Conservation (phyloP, 2,113 vertebrate genomes). For the Psephotus haematonotus region DNA sequence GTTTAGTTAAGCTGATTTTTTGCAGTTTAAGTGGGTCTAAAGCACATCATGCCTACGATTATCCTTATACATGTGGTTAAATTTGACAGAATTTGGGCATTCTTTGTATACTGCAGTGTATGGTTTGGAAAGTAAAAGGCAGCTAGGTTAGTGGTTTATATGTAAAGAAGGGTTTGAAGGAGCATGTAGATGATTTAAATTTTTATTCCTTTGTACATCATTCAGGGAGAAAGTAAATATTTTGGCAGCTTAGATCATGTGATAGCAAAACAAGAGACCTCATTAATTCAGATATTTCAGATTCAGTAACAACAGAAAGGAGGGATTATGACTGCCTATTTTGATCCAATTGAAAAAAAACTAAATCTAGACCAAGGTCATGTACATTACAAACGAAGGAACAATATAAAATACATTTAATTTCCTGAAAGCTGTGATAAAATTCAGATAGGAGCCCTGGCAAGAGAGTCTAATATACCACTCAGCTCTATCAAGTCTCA, state of each 20-base stretch:
- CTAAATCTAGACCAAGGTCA: background rate
- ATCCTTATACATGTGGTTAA: constrained; percentile 38
- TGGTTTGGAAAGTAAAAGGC: background rate
- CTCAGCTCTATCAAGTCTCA: background rate
- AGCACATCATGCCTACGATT: constrained; percentile 42
- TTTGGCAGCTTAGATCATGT: constrained; percentile 2
- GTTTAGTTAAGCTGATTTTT: constrained; percentile 58
- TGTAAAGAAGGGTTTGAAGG: background rate
- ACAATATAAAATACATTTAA: background rate
- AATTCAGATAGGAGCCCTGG: background rate
- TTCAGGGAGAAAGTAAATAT: constrained; percentile 28
- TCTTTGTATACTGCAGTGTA: background rate
- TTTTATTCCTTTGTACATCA: constrained; percentile 11
- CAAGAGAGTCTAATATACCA: background rate
- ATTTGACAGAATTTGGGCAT: constrained; percentile 27
- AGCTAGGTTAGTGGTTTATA: background rate
- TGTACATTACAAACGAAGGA: background rate
- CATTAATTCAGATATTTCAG: constrained; percentile 37
- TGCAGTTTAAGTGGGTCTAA: constrained; percentile 28
- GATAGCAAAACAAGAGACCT: background rate
- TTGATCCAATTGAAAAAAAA: constrained; percentile 4
- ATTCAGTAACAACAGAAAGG: constrained; percentile 8
- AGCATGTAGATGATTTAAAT: background rate
- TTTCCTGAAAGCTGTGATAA: constrained; percentile 42
- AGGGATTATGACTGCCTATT: background rate